Conservation (phyloP, 2,113 vertebrate genomes). For the Cryptomyrus ogoouensis region DNA sequence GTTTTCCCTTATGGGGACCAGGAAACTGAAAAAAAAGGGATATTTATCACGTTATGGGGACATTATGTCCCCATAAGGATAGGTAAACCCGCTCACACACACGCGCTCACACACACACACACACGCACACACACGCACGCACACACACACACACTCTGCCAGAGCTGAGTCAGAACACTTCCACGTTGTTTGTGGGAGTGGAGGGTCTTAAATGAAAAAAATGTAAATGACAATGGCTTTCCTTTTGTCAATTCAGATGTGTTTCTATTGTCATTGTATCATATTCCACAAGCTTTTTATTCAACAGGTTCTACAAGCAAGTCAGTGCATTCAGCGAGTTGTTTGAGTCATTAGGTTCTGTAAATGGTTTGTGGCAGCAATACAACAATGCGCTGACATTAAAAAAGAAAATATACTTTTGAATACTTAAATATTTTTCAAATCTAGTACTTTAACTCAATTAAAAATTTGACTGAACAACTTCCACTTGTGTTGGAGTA, state of each 20-base stretch:
- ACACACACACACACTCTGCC: neutral
- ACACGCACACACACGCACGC: too few relatives aligned
- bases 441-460: neutral
- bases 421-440: neutral
- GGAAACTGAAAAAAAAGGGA: too few relatives aligned
- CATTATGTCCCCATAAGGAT: too few relatives aligned
- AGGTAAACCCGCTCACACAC: too few relatives aligned
- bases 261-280: neutral
- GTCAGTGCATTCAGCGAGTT: neutral
- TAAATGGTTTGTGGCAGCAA: neutral
- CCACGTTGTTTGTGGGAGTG: neutral
- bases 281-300: neutral
- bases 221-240: neutral
- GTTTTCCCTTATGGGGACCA: too few relatives aligned
- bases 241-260: neutral
- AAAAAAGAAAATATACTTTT: neutral
- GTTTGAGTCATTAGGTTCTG: neutral
- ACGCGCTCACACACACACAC: too few relatives aligned
- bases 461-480: neutral
- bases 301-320: neutral
- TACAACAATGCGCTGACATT: neutral
- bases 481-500: neutral
- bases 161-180: neutral
- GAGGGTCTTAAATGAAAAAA: neutral
- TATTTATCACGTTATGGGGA: too few relatives aligned